phyloP scores from a whole-genome alignment of 1,140 invertebrate species.

The Teleogryllus occipitalis region DNA sequence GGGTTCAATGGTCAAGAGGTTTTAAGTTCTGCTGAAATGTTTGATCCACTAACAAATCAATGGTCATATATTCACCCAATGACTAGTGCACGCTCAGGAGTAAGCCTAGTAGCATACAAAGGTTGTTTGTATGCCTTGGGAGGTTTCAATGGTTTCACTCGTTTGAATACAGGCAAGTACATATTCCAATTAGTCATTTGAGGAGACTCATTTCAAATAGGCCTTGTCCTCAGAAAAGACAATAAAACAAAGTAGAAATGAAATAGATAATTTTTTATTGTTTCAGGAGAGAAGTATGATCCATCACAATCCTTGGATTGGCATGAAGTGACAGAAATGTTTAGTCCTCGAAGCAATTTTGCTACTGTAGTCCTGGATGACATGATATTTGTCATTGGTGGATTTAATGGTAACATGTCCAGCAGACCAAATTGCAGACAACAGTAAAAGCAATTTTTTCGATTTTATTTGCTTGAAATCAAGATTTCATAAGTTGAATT shows the following conservation, averaged over 20 bases:
- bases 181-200: too few relatives aligned
- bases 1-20: slow-evolving; percentile 67
- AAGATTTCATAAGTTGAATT: too few relatives aligned
- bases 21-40: slow-evolving; percentile 53
- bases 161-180: slow-evolving; percentile 33
- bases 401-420: slow-evolving; percentile 58
- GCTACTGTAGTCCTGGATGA: slow-evolving; percentile 70
- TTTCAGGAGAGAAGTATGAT: slow-evolving; percentile 11
- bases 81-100: slow-evolving; percentile 66
- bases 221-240: neutral
- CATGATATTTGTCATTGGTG: slow-evolving; percentile 72
- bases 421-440: neutral
- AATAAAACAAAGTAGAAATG: neutral
- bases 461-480: too few relatives aligned
- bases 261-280: neutral
- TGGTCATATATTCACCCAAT: slow-evolving; percentile 71
- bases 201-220: neutral
- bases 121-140: slow-evolving; percentile 59
- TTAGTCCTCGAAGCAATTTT: slow-evolving; percentile 75
- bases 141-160: slow-evolving; percentile 65
- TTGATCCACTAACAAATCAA: slow-evolving; percentile 49
- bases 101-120: slow-evolving; percentile 62
- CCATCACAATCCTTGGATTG: slow-evolving; percentile 49
- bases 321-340: slow-evolving; percentile 69
- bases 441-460: too few relatives aligned